Base-by-base conservation (phyloP, 2,797 vertebrate species). In the Heliangelus exortis region DNA sequence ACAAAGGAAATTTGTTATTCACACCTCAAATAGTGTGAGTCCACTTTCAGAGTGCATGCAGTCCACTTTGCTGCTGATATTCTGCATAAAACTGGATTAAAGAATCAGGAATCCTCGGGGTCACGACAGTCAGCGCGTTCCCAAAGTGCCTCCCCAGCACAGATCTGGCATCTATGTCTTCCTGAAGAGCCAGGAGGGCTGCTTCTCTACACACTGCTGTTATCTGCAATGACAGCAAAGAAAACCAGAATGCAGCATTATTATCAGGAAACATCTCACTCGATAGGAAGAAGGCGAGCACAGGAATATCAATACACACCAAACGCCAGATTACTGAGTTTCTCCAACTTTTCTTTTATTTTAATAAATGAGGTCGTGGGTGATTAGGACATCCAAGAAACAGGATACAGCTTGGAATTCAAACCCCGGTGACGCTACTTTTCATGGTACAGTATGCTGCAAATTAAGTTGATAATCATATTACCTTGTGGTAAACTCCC, bases 201-300 rank as follows among this genome's bases (percentile, higher is more conserved):
- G 99, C 99, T 97, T 99, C 99, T 97, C 98, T 98, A 94, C 99
- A 99, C 74, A 99, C 97, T 10, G 99, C 99, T 16, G 98, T 97
- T 97, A 99, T 98, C 99, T 99, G 97, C 86, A 97, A 97, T 78
- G 96, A 91, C 96, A 98, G 51, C 5, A 47, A 48, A 43, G 75
- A 33, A 53, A 2, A 4, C 5, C 36, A 28, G 47, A 10, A 45
- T 22, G 29, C 0, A 16, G 12, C 2, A 10, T 61, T 19, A 48
- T 31, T 54, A 33, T 66, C 17, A 63, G 5, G 36, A 79, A 36
- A 76, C 25, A 13, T 4, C n/a, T 28, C 19, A 51, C n/a, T 51
- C 12, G n/a, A 76, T 73, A 67, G 43, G 51, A 76, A 84, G 47
- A 54, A 78, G 74, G 45, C 3, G 1, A 86, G 67, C n/a, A 39